phyloP scores from a whole-genome alignment of 2,888 invertebrate genomes.

The Mesoligia furuncula region DNA sequence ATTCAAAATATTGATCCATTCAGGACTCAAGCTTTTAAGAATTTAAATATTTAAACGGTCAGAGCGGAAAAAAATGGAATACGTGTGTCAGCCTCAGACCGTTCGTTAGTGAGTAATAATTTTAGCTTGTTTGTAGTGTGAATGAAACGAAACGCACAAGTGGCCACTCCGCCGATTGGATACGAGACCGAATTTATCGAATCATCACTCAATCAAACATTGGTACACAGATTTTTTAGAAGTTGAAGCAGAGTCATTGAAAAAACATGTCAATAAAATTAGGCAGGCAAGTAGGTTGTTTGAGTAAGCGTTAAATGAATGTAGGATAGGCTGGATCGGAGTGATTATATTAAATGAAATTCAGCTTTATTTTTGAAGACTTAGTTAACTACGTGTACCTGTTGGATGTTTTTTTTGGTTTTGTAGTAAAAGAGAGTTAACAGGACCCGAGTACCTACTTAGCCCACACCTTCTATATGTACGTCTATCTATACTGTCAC shows the following conservation, averaged over 20 bases:
- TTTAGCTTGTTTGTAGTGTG: conserved; percentile 73
- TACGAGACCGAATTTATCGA: conserved; percentile 71
- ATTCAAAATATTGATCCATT: conserved; percentile 19
- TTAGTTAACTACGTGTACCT: not conserved
- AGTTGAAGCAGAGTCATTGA: conserved; percentile 62
- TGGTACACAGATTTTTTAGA: conserved; percentile 66
- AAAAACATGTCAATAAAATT: conserved; percentile 69
- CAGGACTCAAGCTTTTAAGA: conserved; percentile 24
- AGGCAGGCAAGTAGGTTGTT: conserved; percentile 63
- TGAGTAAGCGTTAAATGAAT: conserved; percentile 46
- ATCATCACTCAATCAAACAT: conserved; percentile 76
- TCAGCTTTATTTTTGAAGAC: not conserved
- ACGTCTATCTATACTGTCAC: not conserved
- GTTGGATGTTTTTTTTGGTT: not conserved
- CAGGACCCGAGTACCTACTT: not conserved
- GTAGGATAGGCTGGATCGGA: conserved; percentile 13
- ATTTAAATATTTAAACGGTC: conserved; percentile 23
- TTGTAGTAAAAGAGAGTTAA: not conserved
- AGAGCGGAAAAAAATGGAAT: conserved; percentile 49
- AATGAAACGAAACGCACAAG: conserved; percentile 73
- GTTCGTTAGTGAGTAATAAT: conserved; percentile 68
- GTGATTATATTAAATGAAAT: not conserved
- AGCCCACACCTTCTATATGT: not conserved
- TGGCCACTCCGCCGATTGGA: conserved; percentile 74
- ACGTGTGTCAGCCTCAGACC: conserved; percentile 45